Conservation (phyloP, 1,140 invertebrate species). For the Proales similis region DNA sequence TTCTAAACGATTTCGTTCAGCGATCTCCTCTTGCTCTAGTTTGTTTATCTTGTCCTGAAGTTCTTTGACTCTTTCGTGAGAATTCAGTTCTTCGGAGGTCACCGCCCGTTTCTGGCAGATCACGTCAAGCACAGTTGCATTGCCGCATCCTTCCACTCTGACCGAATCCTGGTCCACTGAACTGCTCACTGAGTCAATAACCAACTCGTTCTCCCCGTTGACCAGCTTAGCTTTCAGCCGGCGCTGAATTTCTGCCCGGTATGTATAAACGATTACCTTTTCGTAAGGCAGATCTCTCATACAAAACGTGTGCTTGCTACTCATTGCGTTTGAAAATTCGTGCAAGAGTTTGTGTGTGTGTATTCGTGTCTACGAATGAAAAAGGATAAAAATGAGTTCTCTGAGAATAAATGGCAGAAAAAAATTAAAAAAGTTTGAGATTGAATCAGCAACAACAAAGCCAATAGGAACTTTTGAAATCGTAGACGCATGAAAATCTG, state of each 20-base stretch:
- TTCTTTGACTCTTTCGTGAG: constrained; percentile 10
- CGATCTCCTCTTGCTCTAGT: not conserved
- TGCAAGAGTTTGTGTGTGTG: too few relatives aligned
- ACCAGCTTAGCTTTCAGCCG: not conserved
- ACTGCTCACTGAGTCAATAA: not conserved
- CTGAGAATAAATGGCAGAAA: too few relatives aligned
- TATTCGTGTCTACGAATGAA: too few relatives aligned
- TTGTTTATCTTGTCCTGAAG: constrained; percentile 3
- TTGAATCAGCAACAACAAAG: too few relatives aligned
- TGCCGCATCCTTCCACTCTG: constrained; percentile 6
- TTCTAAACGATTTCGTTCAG: constrained; percentile 12
- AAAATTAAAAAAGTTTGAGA: too few relatives aligned
- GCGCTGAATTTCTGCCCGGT: constrained; percentile 15
- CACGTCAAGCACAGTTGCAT: constrained; percentile 16
- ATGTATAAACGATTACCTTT: constrained; percentile 16
- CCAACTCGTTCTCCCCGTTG: constrained; percentile 19
- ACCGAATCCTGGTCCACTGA: constrained; percentile 30
- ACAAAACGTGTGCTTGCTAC: constrained; percentile 1
- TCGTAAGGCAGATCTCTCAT: constrained; percentile 1
- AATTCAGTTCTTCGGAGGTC: not conserved
- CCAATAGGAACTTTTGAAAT: too few relatives aligned
- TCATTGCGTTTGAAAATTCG: too few relatives aligned
- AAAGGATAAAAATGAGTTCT: too few relatives aligned
- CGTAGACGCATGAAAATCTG: too few relatives aligned
- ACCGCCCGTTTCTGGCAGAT: constrained; percentile 12